A percentile compares a stretch with the other conserved stretches of the same genome.
phyloP scores from a whole-genome alignment of 2,113 vertebrate genomes.

The Amblyopsis rosae region DNA sequence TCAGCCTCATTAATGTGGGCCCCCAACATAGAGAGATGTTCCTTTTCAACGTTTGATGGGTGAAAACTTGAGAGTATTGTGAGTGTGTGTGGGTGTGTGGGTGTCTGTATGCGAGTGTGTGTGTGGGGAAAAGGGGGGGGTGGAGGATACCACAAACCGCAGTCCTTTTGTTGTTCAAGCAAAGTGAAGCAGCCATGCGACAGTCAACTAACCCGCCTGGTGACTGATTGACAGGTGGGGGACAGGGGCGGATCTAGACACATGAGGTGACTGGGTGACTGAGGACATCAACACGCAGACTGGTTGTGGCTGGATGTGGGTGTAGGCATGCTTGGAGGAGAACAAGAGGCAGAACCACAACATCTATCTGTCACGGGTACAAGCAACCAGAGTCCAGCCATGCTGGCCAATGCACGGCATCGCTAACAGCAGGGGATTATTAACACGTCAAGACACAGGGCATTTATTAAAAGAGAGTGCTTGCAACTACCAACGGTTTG shows the following conservation, averaged over 20 bases:
- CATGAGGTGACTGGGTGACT: constrained; percentile 55
- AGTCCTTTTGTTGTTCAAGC: constrained; percentile 25
- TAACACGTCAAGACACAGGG: background rate
- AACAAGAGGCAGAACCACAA: constrained; percentile 22
- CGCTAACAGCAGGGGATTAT: background rate
- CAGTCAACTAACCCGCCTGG: constrained; percentile 61
- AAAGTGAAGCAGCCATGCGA: constrained; percentile 70
- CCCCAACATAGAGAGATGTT: constrained; percentile 54
- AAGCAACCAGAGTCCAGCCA: constrained; percentile 1
- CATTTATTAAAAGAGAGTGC: background rate
- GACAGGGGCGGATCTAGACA: constrained; percentile 50
- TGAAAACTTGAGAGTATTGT: constrained; percentile 50
- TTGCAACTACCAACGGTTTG: background rate
- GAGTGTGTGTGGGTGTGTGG: background rate
- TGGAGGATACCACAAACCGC: constrained; percentile 30
- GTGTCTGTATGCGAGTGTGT: background rate
- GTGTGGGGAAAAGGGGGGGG: background rate
- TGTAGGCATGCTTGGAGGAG: constrained; percentile 50
- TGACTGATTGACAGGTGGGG: constrained; percentile 47
- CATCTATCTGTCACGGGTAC: background rate
- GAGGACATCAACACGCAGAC: constrained; percentile 61
- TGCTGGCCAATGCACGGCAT: background rate
- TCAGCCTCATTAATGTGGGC: constrained; percentile 59
- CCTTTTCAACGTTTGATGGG: constrained; percentile 64
- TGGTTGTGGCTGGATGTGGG: constrained; percentile 38